Evolutionary conservation across 2,113 vertebrate species (phyloP), one percentile per base, ranked within the genome.

Genomic region (Chloropsis cyanopogon): DNA sequence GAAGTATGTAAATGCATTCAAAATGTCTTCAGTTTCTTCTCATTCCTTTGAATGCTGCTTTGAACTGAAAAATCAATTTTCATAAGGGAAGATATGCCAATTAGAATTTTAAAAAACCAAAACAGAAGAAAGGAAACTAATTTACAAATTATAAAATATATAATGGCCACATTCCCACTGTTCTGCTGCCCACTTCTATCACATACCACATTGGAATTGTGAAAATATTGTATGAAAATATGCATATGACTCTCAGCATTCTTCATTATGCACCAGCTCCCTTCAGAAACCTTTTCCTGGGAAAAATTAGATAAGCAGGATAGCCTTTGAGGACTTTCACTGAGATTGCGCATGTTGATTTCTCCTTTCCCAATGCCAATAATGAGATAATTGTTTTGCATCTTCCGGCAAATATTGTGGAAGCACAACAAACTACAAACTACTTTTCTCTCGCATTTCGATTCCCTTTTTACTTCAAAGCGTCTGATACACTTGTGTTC

Each of bases 41-140:
- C 64, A 91, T 92, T 86, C 65, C 76, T 96, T 93, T 96, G 85
- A 96, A 95, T 84, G n/a, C 22, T 84, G 64, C 95, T 97, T 96
- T 97, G 90, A 96, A 96, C 86, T 82, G 72, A 95, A 95, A 94
- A 96, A 96, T 95, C 86, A 94, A 95, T 96, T 92, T 94, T 39
- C 86, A 69, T 68, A 94, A 93, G 75, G 66, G 65, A 86, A 94
- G 90, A 92, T 86, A 96, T 72, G 82, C 49, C 88, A 96, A 94
- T 90, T 93, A 95, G 52, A 86, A 83, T 35, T 2, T 41, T 41
- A 25, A 37, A 20, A 24, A n/a, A 21, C 8, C 3, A 14, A 59
- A 61, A 11, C 12, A 56, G 23, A 41, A 73, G 49, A 65, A 50
- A 66, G 47, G 23, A 78, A 92, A 72, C 4, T 4, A 90, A 86